These are phyloP conservation scores for Nematopogon swammerdamellus DNA, from an alignment of 2,888 invertebrate species.

Conservation along the genomic window DNA sequence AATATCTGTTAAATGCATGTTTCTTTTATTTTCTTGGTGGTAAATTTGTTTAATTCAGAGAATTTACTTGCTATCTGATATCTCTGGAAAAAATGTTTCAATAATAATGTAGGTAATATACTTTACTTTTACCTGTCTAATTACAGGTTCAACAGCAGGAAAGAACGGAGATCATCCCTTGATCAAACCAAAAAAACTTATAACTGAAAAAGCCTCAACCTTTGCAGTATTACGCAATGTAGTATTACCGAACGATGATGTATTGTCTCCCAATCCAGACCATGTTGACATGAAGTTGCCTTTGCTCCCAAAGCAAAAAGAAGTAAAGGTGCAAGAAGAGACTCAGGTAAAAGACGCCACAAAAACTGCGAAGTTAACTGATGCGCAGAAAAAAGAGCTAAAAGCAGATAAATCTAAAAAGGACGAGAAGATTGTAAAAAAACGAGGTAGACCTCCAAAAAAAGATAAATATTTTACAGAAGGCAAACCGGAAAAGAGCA, in stretches of 20 bases:
- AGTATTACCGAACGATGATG: background rate
- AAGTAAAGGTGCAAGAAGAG: too few relatives aligned
- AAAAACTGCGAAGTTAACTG: too few relatives aligned
- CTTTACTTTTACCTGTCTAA: background rate
- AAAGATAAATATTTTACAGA: background rate
- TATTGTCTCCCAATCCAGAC: too few relatives aligned
- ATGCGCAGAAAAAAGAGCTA: too few relatives aligned
- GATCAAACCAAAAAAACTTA: background rate
- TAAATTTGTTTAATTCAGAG: background rate
- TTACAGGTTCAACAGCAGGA: background rate
- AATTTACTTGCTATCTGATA: too few relatives aligned
- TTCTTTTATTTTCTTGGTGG: background rate
- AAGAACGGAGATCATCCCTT: background rate
- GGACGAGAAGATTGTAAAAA: background rate
- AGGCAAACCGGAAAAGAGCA: background rate
- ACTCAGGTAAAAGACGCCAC: too few relatives aligned
- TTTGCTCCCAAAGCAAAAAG: too few relatives aligned
- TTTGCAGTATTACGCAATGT: background rate
- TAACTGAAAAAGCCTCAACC: background rate
- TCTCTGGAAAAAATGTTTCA: too few relatives aligned
- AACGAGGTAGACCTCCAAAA: background rate
- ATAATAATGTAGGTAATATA: too few relatives aligned
- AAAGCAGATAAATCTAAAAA: background rate
- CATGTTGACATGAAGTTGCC: too few relatives aligned
- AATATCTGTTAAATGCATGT: background rate